phyloP scores from a whole-genome alignment of 2,888 invertebrate genomes.

The Drosophila merina region DNA sequence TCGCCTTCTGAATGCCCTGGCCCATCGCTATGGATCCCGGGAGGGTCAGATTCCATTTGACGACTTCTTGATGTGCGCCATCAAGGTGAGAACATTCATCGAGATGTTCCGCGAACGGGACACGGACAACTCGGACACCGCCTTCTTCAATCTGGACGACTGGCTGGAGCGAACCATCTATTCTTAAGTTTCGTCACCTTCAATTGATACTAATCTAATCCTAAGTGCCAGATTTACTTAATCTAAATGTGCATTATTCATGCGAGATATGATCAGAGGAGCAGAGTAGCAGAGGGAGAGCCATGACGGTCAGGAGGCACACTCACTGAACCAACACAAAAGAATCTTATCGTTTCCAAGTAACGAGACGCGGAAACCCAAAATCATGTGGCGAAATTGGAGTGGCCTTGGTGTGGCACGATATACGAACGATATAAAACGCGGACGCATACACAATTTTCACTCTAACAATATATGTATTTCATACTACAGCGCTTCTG shows the following conservation, averaged over 20 bases:
- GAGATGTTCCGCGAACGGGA: conserved; percentile 93
- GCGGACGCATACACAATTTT: conserved; percentile 21
- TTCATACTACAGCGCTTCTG: conserved; percentile 25
- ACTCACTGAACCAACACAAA: conserved; percentile 16
- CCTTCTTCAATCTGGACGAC: conserved; percentile 95
- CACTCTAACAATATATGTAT: conserved; percentile 6
- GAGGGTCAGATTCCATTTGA: conserved; percentile 95
- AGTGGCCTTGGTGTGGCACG: conserved; percentile 58
- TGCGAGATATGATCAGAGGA: conserved; percentile 7
- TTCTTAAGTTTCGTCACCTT: conserved; percentile 85
- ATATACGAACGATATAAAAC: conserved; percentile 29
- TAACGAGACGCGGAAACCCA: conserved; percentile 56
- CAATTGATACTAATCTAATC: conserved; percentile 57
- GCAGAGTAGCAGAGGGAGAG: not conserved
- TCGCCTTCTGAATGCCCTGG: conserved; percentile 93
- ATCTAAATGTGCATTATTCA: conserved; percentile 14
- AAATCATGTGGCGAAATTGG: conserved; percentile 51
- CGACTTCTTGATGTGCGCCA: conserved; percentile 97
- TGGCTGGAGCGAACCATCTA: conserved; percentile 96
- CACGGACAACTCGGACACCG: conserved; percentile 88
- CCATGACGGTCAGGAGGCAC: conserved; percentile 36
- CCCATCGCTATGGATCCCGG: conserved; percentile 94
- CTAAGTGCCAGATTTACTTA: conserved; percentile 75
- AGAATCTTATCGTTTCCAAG: conserved; percentile 43
- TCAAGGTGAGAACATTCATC: conserved; percentile 96